A percentile compares a stretch with the other conserved stretches of the same genome.
These are phyloP conservation scores for Aselliscus stoliczkanus DNA, from an alignment of 2,797 vertebrate genomes.

Conservation along the genomic window DNA sequence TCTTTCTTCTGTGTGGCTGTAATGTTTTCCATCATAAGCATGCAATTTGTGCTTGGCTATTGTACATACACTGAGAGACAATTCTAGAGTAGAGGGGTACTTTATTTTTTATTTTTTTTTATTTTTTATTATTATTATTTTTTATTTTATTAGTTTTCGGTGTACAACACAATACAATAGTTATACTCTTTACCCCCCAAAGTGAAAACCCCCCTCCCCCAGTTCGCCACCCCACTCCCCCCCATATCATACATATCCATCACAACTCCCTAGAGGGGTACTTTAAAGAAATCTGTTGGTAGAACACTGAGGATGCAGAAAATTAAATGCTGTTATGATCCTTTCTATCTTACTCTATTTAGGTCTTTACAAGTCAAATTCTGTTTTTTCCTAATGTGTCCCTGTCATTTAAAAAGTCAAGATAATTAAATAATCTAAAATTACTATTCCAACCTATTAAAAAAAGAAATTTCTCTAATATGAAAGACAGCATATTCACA, in stretches of 20 bases:
- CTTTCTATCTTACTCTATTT: not conserved
- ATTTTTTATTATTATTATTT: too few relatives aligned
- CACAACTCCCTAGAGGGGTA: not conserved
- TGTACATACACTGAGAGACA: not conserved
- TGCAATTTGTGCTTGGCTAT: not conserved
- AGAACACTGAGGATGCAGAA: not conserved
- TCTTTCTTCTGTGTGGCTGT: not conserved
- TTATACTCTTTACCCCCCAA: too few relatives aligned
- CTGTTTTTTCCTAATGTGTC: not conserved
- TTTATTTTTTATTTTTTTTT: too few relatives aligned
- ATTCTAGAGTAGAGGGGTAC: not conserved
- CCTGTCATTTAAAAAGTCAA: constrained; percentile 18
- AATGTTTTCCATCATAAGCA: not conserved
- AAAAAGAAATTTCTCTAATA: not conserved
- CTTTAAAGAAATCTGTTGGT: not conserved
- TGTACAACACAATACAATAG: too few relatives aligned
- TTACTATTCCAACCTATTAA: constrained; percentile 2
- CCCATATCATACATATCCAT: too few relatives aligned
- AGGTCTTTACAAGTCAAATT: not conserved
- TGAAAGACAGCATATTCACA: not conserved
- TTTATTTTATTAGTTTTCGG: too few relatives aligned
- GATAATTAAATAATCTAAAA: constrained; percentile 25
- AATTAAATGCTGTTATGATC: not conserved
- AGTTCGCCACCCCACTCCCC: too few relatives aligned
- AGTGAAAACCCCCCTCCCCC: too few relatives aligned